These are phyloP conservation scores for Oryzias dopingdopingensis DNA, from an alignment of 2,797 vertebrate species.

Conservation along the genomic window DNA sequence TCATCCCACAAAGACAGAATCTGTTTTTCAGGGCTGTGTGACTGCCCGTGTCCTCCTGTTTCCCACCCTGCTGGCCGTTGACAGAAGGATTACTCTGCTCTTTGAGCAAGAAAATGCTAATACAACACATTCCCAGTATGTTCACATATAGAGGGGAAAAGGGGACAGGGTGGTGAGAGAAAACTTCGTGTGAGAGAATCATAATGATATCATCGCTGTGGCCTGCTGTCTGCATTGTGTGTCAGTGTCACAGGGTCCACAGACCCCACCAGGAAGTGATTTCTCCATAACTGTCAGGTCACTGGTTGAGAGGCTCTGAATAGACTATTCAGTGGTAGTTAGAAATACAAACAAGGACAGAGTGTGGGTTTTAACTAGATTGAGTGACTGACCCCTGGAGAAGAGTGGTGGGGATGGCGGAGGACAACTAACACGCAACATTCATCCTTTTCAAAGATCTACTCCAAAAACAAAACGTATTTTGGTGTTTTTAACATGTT, in stretches of 20 bases:
- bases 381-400: conserved; percentile 10
- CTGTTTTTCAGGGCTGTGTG: conserved; percentile 14
- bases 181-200: conserved; percentile 31
- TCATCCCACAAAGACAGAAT: conserved; percentile 3
- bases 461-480: no score
- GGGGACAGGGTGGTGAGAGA: conserved; percentile 28
- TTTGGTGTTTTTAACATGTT: no score
- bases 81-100: conserved; percentile 76
- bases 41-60: conserved; percentile 40
- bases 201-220: conserved; percentile 76
- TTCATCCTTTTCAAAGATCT: no score
- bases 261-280: conserved; percentile 75
- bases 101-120: conserved; percentile 73
- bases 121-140: conserved; percentile 78
- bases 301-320: conserved; percentile 57
- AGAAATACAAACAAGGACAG: conserved; percentile 63
- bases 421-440: not conserved
- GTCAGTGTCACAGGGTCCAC: conserved; percentile 30
- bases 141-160: conserved; percentile 60
- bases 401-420: conserved; percentile 5
- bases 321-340: conserved; percentile 49
- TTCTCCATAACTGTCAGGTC: conserved; percentile 53
- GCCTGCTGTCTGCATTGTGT: conserved; percentile 59
- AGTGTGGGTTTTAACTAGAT: conserved; percentile 32
- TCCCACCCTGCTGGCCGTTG: conserved; percentile 57